Evolutionary conservation across 2,113 vertebrate species (phyloP).

Genomic region (Planiliza haematocheilus): DNA sequence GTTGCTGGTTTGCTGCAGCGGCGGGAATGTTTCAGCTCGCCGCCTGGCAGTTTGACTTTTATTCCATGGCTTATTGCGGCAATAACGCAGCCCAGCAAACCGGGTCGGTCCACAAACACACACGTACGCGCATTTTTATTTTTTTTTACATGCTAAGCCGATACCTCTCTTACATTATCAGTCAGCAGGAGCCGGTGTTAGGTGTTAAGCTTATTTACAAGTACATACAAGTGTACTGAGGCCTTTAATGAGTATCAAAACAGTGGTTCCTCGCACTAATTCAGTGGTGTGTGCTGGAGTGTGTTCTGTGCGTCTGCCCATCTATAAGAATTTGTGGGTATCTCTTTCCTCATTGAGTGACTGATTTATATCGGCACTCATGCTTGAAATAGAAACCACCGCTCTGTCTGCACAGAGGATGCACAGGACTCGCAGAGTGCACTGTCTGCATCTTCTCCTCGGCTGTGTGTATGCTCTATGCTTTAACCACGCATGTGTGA

Average conservation of each 20-base stretch:
- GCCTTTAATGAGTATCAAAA: constrained; percentile 70
- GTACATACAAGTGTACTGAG: constrained; percentile 51
- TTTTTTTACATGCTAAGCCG: constrained; percentile 60
- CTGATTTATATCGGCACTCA: constrained; percentile 75
- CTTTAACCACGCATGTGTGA: constrained; percentile 18
- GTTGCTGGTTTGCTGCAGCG: constrained; percentile 51
- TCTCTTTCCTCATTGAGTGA: constrained; percentile 71
- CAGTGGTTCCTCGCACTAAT: constrained; percentile 43
- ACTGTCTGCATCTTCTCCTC: constrained; percentile 27
- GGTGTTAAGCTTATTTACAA: constrained; percentile 68
- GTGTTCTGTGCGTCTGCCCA: constrained; percentile 50
- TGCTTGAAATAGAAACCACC: constrained; percentile 80
- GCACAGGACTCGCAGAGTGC: constrained; percentile 15
- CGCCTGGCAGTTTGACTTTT: constrained; percentile 63
- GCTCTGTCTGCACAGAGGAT: constrained; percentile 46
- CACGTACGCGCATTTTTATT: constrained; percentile 2
- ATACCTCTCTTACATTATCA: constrained; percentile 57
- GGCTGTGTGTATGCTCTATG: constrained; percentile 9
- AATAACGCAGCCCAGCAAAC: constrained; percentile 70
- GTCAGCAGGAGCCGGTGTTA: constrained; percentile 53
- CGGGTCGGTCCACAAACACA: constrained; percentile 27
- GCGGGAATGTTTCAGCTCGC: constrained; percentile 53
- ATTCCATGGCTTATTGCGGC: constrained; percentile 67
- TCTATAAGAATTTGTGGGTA: constrained; percentile 51
- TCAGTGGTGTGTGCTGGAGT: constrained; percentile 41